Base-by-base conservation (phyloP, 2,797 vertebrate genomes). In the Galagoides demidoff region DNA sequence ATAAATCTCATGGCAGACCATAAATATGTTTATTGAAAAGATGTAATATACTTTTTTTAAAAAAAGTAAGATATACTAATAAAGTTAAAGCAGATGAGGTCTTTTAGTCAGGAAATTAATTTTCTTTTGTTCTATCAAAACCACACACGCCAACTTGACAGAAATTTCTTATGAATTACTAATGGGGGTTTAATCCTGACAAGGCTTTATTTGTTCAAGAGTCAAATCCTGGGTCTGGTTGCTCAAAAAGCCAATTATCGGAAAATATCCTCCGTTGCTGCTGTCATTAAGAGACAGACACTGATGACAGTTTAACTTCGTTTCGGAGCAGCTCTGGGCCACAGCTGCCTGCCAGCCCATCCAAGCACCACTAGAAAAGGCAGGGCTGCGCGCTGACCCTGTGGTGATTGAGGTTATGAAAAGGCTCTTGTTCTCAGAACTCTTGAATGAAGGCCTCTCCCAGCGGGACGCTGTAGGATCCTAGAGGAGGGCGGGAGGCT, bases 331-430 rank as follows among this genome's bases (percentile, higher is more conserved):
- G 39, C 94, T 98, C 90, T 43, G 68, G 96, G 97, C 95, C 95
- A 73, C 98, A 98, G 98, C 98, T 98, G 98, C 94, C 93, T 77
- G 90, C 96, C 89, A 98, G 96, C 89, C 97, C 97, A 97, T 97
- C 96, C 97, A 86, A 97, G 98, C 59, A 85, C 96, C 97, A 93
- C 97, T 97, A 29, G 34, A 97, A 97, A 10, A 63, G 39, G 82
- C 96, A 94, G 37, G 88, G 96, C 94, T 95, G 96, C 97, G 96
- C 94, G 91, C 61, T 98, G 98, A 98, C 98, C 98, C 97, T 88
- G 94, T 85, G 84, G 97, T 98, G 98, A 98, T 98, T 98, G 98
- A 98, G 98, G 98, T 98, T 98, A 98, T 98, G 97, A 98, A 98
- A 98, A 98, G 98, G 96, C 97, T 98, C 98, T 98, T 98, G 98